Conservation (phyloP, 2,888 invertebrate species). For the Acanthosepion pharaonis region DNA sequence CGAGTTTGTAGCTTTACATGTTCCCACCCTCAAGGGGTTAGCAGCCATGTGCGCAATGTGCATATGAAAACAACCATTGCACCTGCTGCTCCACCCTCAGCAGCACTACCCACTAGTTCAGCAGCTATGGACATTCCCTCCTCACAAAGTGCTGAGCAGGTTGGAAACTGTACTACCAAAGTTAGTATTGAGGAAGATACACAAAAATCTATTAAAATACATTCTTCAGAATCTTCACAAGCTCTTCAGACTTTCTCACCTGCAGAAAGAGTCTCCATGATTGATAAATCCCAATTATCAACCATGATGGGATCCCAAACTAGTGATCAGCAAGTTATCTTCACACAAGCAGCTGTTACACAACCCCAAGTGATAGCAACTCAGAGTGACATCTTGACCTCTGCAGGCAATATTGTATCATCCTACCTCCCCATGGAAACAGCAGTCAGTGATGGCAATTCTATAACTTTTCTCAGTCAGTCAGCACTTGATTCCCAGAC, state of each 20-base stretch:
- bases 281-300: background rate
- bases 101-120: background rate
- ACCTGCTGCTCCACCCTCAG: background rate
- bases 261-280: background rate
- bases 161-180: background rate
- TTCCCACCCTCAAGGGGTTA: slow-evolving; percentile 57
- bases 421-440: slow-evolving; percentile 11
- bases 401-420: slow-evolving; percentile 41
- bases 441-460: slow-evolving; percentile 38
- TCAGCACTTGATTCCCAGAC: slow-evolving; percentile 41
- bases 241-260: background rate
- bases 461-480: slow-evolving; percentile 47
- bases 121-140: background rate
- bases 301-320: background rate
- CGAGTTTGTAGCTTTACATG: slow-evolving; percentile 78
- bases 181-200: slow-evolving; percentile 15
- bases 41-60: slow-evolving; percentile 60
- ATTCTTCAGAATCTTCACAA: background rate
- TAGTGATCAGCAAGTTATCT: background rate
- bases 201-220: background rate
- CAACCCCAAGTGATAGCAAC: slow-evolving; percentile 24
- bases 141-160: background rate
- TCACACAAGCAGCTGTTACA: slow-evolving; percentile 11
- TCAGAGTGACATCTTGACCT: slow-evolving; percentile 14
- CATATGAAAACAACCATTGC: slow-evolving; percentile 53